Evolutionary conservation across 2,113 vertebrate species (phyloP), one percentile per base, ranked within the genome.

Genomic region (Rousettus leschenaultii): DNA sequence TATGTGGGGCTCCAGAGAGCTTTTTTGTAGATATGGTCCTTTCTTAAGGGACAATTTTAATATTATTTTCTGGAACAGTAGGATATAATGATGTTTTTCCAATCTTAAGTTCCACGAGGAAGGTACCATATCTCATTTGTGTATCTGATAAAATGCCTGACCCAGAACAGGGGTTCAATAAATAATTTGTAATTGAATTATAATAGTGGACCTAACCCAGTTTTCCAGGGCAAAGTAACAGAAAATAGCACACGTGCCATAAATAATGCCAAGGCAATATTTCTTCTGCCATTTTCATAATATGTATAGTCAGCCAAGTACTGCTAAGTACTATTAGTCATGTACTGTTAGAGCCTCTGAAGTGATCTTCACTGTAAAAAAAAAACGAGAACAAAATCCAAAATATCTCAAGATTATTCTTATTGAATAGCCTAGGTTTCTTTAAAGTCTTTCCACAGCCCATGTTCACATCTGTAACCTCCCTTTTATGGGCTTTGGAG

Each of bases 371-470:
- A 24, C n/a, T 19, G 26, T 74, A 38, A 82, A 55, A 30, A 89
- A n/a, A 86, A 55, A 86, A 55, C 12, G 40, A 45, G 38, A 92
- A 85, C 57, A 80, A 90, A 97, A 90, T 51, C 48, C 48, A 53
- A 87, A 95, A 10, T 84, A 78, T 89, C 84, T 80, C n/a, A 43
- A 59, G 57, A 66, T 78, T 88, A 79, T 78, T 95, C 80, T 79
- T 94, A 89, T 14, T n/a, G 80, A 89, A 61, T 30, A 82, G 86
- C 77, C 84, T 70, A 28, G 16, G 95, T 87, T 97, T 98, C 74
- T 83, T 98, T 97, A 93, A 84, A 83, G 91, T 95, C 95, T 91
- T 91, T 84, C 88, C 95, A 92, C 65, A 91, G 86, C 38, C 45
- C 68, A 57, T 6, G 75, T 88, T 97, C 95, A 84, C 68, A 94